Evolutionary conservation across 2,113 vertebrate genomes (phyloP), one percentile per base, ranked within the genome.

Genomic region (Cavia porcellus): DNA sequence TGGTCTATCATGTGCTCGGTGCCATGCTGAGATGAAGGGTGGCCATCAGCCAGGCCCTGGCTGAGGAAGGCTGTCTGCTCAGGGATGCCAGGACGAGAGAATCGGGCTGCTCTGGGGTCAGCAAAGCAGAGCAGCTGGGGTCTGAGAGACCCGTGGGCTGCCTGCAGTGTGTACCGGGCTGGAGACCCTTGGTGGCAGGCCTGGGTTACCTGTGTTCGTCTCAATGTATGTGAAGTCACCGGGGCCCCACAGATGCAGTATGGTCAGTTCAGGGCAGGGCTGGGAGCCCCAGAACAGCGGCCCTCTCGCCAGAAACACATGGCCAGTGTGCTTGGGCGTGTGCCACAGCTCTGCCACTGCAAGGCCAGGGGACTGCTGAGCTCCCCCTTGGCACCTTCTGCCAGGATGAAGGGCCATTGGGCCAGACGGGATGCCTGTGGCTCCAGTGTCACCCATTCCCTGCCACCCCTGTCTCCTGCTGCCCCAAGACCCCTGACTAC

Each of bases 391-490:
- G 72, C 38, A 45, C 72, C 38, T 13, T 5, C 72, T 24, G 3
- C 42, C 72, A 75, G 38, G 32, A 70, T 35, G 68, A 35, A 38
- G 35, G 35, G 35, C 35, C 64, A 25, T 30, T 11, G 2, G 64
- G 14, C 32, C n/a, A 10, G 38, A 45, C 2, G 9, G 22, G 38
- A 25, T 24, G 38, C 38, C 38, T 25, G 72, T 25, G 72, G 68
- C 35, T 38, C n/a, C 19, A 3, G 68, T 7, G 68, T 72, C 68
- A 70, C 68, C n/a, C n/a, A 22, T 22, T n/a, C 17, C n/a, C 8
- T 7, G 68, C n/a, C 3, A n/a, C 55, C 35, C 6, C 1, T 3
- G 1, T 10, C 66, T 9, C 22, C 12, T 4, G 64, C 57, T 52
- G 38, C 30, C 14, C 81, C 22, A 3, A 9, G 1, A 20, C 50